Percentiles rank a stretch among this genome's conserved stretches.
phyloP scores from a whole-genome alignment of 92 coral and sea anemone species.

The Parazoanthus swiftii region DNA sequence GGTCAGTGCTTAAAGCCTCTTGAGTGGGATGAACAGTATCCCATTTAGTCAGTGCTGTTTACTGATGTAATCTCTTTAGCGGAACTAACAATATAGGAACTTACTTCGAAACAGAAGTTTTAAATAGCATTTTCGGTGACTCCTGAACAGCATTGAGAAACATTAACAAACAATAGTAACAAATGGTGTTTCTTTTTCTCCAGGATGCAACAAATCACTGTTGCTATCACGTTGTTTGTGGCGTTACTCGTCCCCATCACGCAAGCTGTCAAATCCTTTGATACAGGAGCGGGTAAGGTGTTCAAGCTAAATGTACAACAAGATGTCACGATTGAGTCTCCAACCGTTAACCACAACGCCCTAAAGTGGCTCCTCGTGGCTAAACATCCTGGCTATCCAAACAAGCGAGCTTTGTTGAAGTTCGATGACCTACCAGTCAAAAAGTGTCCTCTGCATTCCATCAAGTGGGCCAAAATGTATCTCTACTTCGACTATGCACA shows the following conservation, averaged over 20 bases:
- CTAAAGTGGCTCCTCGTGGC: slow-evolving; percentile 57
- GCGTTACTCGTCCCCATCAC: slow-evolving; percentile 50
- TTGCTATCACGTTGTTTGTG: slow-evolving; percentile 34
- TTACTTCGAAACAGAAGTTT: no score
- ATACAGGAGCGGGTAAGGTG: slow-evolving; percentile 57
- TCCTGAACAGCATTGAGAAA: not conserved
- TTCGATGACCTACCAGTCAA: slow-evolving; percentile 57
- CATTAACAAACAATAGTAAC: not conserved
- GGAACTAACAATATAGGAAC: no score
- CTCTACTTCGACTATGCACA: slow-evolving; percentile 61
- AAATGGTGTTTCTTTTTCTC: not conserved
- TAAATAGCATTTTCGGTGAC: no score
- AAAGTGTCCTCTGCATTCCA: slow-evolving; percentile 35
- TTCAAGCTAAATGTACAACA: slow-evolving; percentile 52
- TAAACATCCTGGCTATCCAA: slow-evolving; percentile 60
- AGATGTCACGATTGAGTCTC: slow-evolving; percentile 61
- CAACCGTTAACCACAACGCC: slow-evolving; percentile 46
- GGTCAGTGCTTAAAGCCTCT: no score
- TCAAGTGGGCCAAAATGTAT: slow-evolving; percentile 65
- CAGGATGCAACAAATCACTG: slow-evolving; percentile 27
- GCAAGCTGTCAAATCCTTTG: slow-evolving; percentile 20
- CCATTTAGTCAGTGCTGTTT: no score
- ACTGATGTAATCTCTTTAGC: no score
- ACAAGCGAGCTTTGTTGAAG: slow-evolving; percentile 62
- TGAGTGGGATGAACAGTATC: no score